Conservation (phyloP, 2,888 invertebrate genomes). For the Protonemura montana region DNA sequence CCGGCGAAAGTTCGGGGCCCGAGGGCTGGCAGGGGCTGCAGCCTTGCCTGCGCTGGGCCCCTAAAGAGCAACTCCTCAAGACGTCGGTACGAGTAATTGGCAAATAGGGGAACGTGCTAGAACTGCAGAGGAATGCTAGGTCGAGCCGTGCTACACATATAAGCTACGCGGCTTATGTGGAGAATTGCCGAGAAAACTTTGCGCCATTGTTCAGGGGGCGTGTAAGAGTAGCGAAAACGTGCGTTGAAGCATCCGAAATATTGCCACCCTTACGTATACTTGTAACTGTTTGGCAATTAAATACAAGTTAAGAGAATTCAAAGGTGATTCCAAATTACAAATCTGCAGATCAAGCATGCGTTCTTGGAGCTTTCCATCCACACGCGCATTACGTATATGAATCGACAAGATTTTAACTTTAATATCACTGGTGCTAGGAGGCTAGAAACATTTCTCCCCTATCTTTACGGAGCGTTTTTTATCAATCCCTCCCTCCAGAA, state of each 20-base stretch:
- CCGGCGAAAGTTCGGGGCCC: not conserved
- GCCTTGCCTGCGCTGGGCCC: constrained; percentile 31
- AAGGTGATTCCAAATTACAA: not conserved
- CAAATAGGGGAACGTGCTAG: constrained; percentile 46
- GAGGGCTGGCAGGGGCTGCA: not conserved
- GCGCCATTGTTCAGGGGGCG: not conserved
- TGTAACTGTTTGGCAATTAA: not conserved
- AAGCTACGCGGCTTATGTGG: constrained; percentile 25
- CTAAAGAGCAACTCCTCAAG: constrained; percentile 48
- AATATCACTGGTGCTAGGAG: no score
- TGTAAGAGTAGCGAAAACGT: constrained; percentile 10
- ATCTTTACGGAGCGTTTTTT: no score
- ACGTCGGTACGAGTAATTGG: constrained; percentile 47
- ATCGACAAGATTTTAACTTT: no score
- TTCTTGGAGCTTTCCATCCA: no score
- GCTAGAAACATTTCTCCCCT: no score
- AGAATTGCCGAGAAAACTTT: constrained; percentile 35
- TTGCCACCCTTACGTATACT: not conserved
- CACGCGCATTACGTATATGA: no score
- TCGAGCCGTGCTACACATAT: not conserved
- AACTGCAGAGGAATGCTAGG: constrained; percentile 33
- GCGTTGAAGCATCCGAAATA: constrained; percentile 12
- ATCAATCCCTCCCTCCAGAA: no score
- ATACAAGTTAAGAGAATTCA: not conserved
- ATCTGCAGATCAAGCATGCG: no score